Base-by-base conservation (phyloP, 2,113 vertebrate genomes). In the Thamnophis sirtalis region DNA sequence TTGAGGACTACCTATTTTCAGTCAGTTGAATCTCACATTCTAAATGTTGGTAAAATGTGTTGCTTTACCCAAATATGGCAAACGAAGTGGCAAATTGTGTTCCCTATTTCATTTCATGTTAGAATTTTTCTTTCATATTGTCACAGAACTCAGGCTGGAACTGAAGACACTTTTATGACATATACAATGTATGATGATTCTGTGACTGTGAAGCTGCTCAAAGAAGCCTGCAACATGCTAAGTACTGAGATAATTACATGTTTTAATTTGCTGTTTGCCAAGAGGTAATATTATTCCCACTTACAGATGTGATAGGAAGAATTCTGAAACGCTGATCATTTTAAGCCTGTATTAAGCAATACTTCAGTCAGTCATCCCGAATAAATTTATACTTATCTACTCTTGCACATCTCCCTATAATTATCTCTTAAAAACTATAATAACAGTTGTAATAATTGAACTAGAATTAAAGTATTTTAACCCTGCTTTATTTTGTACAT, bases 131-230 rank as follows among this genome's bases (percentile, higher is more conserved):
- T 1, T 92, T 88, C 21, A 1, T 86, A 87, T 92, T 92, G 91
- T 96, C 95, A 15, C 90, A 98, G 98, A 95, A 95, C 92, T 60
- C 89, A 95, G 58, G 92, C 96, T 58, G 96, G 95, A 9, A 91
- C 97, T 58, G 97, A 97, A 95, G 98, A 97, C 3, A 94, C 93
- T 6, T 98, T 98, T 91, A 97, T 98, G 97, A 98, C 96, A 2
- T 98, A 97, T 85, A 97, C 95, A 5, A 95, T 98, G 19, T 98
- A 98, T 9, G 97, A 98, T 28, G 98, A 98, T 15, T 0, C 90
- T 24, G 93, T 98, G 84, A 98, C 98, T 7, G 89, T 98, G 5
- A 95, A 95, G 11, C 95, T 98, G 94, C 96, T 98, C 89, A 73
- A 96, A 89, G 98, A 98, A 95, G 97, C 97, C 89, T 98, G 97